Conservation (phyloP, 1,140 invertebrate species). For the Anthonomus grandis region DNA sequence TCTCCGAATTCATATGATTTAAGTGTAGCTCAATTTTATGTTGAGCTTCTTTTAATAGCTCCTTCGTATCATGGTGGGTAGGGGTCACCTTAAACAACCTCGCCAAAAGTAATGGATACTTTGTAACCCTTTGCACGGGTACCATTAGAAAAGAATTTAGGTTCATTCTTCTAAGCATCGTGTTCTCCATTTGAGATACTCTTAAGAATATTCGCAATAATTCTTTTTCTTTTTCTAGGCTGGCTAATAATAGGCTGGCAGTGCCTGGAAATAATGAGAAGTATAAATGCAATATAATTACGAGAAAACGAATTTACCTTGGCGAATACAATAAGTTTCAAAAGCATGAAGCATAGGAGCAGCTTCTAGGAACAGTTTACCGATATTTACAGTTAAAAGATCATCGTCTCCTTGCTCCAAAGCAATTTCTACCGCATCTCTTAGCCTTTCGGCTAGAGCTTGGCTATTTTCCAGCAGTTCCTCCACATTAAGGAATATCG, state of each 20-base stretch:
- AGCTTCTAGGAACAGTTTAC: slow-evolving; percentile 87
- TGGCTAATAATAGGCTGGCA: slow-evolving; percentile 84
- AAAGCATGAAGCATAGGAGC: slow-evolving; percentile 91
- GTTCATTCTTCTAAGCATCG: slow-evolving; percentile 89
- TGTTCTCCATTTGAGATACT: slow-evolving; percentile 96
- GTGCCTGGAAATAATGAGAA: slow-evolving; percentile 48
- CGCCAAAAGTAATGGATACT: slow-evolving; percentile 88
- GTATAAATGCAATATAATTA: neutral
- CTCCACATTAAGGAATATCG: slow-evolving; percentile 92
- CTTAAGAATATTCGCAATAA: slow-evolving; percentile 89
- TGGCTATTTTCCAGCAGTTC: slow-evolving; percentile 88
- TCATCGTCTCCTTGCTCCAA: slow-evolving; percentile 74
- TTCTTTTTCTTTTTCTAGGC: slow-evolving; percentile 94
- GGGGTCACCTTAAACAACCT: slow-evolving; percentile 90
- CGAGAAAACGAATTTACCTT: slow-evolving; percentile 52
- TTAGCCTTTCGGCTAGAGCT: slow-evolving; percentile 78
- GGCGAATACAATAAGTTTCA: slow-evolving; percentile 89
- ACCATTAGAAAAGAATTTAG: slow-evolving; percentile 96
- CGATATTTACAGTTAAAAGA: slow-evolving; percentile 84
- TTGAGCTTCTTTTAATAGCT: slow-evolving; percentile 76
- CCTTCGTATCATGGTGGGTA: slow-evolving; percentile 70
- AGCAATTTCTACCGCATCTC: slow-evolving; percentile 84
- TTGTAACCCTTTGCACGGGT: slow-evolving; percentile 84
- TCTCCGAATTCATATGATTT: slow-evolving; percentile 92
- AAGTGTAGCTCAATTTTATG: slow-evolving; percentile 90